Conservation (phyloP, 2,797 vertebrate species). For the Pantherophis alleghaniensis region DNA sequence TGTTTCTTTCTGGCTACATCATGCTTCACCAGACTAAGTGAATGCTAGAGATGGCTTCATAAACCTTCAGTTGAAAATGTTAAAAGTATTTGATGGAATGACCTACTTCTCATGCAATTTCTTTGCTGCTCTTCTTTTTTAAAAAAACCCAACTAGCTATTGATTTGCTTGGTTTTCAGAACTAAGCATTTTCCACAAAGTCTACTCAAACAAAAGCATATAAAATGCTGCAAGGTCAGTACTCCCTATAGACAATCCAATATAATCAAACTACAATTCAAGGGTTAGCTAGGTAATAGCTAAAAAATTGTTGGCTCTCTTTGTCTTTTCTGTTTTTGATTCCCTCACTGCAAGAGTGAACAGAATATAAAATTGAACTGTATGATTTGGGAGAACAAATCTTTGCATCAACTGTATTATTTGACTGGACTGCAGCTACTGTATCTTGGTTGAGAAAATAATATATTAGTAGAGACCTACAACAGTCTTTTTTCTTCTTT, state of each 20-base stretch:
- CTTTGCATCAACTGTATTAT: not conserved
- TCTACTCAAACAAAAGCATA: conserved; percentile 29
- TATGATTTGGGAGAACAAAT: conserved; percentile 20
- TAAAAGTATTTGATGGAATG: not conserved
- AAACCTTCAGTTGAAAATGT: not conserved
- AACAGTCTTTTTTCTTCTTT: not conserved
- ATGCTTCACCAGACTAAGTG: not conserved
- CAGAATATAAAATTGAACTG: conserved; percentile 14
- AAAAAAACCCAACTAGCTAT: conserved; percentile 8
- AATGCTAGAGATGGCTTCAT: not conserved
- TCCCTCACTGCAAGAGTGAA: conserved; percentile 15
- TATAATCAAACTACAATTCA: conserved; percentile 28
- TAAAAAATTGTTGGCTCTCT: conserved; percentile 27
- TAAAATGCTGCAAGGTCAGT: conserved; percentile 27
- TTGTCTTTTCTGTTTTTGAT: conserved; percentile 23
- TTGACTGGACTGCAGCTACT: conserved; percentile 2
- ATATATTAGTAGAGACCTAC: not conserved
- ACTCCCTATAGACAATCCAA: conserved; percentile 21
- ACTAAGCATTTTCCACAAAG: conserved; percentile 15
- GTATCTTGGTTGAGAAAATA: not conserved
- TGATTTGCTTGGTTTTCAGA: conserved; percentile 17
- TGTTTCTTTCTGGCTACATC: not conserved
- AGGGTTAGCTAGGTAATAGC: conserved; percentile 26
- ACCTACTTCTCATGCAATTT: conserved; percentile 7
- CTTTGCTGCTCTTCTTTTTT: conserved; percentile 1